phyloP scores from a whole-genome alignment of 2,113 vertebrate genomes.

The Mustela nigripes region DNA sequence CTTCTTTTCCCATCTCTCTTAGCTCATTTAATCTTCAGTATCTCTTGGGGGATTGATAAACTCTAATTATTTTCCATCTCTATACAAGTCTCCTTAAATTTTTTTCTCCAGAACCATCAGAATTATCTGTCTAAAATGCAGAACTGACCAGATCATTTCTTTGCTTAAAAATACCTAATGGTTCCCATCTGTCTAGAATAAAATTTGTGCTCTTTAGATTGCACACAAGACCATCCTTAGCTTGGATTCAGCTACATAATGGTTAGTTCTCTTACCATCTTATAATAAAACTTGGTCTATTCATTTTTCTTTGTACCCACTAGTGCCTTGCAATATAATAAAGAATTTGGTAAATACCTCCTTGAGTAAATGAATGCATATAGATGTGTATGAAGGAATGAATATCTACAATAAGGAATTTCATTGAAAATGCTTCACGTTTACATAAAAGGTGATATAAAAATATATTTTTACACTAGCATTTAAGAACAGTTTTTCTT shows the following conservation, averaged over 20 bases:
- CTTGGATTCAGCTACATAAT: neutral
- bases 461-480: neutral
- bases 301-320: neutral
- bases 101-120: neutral
- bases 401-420: neutral
- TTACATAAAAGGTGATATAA: neutral
- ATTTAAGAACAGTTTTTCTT: slow-evolving; percentile 4
- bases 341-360: neutral
- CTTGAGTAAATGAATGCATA: neutral
- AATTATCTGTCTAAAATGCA: slow-evolving; percentile 9
- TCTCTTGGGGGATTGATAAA: neutral
- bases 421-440: neutral
- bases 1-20: neutral
- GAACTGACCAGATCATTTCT: neutral
- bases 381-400: neutral
- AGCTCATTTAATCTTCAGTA: neutral
- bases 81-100: neutral
- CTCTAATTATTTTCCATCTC: neutral
- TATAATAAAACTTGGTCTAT: neutral
- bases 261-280: neutral
- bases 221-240: neutral
- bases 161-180: neutral
- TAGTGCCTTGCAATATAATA: neutral
- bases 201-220: neutral
- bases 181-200: neutral